Evolutionary conservation across 2,797 vertebrate species (phyloP).

Genomic region (Cryptoprocta ferox): DNA sequence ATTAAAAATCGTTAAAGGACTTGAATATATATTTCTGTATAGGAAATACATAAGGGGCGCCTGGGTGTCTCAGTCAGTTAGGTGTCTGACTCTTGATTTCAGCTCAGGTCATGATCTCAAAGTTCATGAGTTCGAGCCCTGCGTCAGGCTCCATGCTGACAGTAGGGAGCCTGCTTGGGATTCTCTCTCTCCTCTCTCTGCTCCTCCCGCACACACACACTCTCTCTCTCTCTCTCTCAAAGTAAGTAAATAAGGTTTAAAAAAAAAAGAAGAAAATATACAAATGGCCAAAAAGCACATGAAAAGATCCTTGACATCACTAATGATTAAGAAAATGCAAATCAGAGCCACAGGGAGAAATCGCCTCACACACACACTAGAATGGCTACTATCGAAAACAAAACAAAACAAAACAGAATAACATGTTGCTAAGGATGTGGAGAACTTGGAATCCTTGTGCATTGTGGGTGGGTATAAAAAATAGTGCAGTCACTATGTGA

Average conservation of each 20-base stretch:
- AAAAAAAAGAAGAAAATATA: no score
- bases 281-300: no score
- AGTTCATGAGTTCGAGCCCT: no score
- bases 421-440: background rate
- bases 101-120: no score
- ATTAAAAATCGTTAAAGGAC: conserved; percentile 2
- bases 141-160: no score
- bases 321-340: conserved; percentile 37
- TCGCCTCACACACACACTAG: background rate
- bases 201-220: no score
- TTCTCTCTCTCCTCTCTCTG: no score
- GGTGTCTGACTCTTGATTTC: no score
- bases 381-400: background rate
- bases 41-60: background rate
- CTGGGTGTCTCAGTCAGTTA: no score
- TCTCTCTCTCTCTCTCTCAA: no score
- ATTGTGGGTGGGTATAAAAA: background rate
- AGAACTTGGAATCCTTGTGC: background rate
- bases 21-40: background rate
- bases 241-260: no score
- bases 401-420: background rate
- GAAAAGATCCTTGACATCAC: background rate
- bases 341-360: background rate
- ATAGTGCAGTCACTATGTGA: background rate
- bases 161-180: no score